Percentiles rank a stretch among this genome's conserved stretches.
Evolutionary conservation across 2,797 vertebrate genomes (phyloP).

Genomic region (Cephalopachus bancanus): DNA sequence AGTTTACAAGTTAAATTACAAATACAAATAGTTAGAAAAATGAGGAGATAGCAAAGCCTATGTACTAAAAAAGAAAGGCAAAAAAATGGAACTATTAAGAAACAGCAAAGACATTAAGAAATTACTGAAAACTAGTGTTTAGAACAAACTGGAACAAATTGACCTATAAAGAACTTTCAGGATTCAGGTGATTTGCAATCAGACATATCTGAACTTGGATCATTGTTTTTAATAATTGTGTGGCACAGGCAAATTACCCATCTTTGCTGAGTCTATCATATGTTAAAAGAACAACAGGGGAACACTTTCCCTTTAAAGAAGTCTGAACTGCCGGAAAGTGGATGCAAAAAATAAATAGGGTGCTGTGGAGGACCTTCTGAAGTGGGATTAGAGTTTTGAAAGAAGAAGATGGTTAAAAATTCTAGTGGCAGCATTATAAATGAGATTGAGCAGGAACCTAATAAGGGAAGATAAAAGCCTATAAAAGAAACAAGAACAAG

Average conservation of each 20-base stretch:
- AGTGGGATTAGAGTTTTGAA: background rate
- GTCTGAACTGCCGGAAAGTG: background rate
- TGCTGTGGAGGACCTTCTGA: background rate
- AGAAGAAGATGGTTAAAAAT: background rate
- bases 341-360: background rate
- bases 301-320: background rate
- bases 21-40: background rate
- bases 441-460: background rate
- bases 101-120: background rate
- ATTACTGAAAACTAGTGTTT: background rate
- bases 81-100: slow-evolving; percentile 26
- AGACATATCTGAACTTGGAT: background rate
- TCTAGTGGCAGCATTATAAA: background rate
- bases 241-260: background rate
- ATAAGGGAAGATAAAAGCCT: background rate
- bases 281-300: background rate
- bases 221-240: background rate
- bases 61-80: background rate
- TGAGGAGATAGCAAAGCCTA: background rate
- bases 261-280: background rate
- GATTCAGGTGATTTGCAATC: background rate
- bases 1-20: slow-evolving; percentile 46
- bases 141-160: background rate
- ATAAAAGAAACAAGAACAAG: background rate
- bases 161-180: background rate